Base-by-base conservation (phyloP, 2,113 vertebrate species). In the Chloropsis hardwickii region DNA sequence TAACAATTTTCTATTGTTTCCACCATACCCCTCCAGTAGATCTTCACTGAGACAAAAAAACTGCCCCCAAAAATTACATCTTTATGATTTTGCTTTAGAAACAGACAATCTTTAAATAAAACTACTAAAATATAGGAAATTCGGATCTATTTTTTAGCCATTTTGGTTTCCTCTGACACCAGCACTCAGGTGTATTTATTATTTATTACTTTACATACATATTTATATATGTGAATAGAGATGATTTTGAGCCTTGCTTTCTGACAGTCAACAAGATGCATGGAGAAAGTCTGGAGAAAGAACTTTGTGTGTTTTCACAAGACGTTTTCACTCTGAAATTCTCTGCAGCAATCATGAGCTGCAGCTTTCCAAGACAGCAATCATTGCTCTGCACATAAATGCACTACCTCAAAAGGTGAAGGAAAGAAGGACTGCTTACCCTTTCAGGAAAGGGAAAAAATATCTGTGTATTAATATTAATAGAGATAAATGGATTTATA, bases 391-490 rank as follows among this genome's bases (percentile, higher is more conserved):
- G 74, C 85, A 65, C 64, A 25, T 42, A 53, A 69, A 76, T 5
- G 56, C 58, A 71, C 37, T 19, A 42, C 53, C 48, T 65, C 71
- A 40, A 62, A 79, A 81, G 35, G 27, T 70, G 39, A 90, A 69
- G 50, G 50, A 54, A 84, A 29, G 13, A 42, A 82, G 44, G 35
- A 64, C 20, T 62, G 25, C 54, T 42, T 77, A 57, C 5, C 29
- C 31, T 48, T 83, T 70, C 76, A 80, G 54, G 10, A 69, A 81
- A 73, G 56, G 16, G 35, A 53, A 27, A 79, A 61, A 54, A 22
- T 23, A 58, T 31, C 45, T 69, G 21, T 54, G 53, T 27, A 85
- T 65, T 83, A 90, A 92, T 79, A 93, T 91, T 82, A 86, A 86
- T 28, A 62, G 50, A 86, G 60, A 86, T 33, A 88, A 81, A 81